These are phyloP conservation scores for Philaenus spumarius DNA, from an alignment of 1,140 invertebrate genomes.

Conservation along the genomic window DNA sequence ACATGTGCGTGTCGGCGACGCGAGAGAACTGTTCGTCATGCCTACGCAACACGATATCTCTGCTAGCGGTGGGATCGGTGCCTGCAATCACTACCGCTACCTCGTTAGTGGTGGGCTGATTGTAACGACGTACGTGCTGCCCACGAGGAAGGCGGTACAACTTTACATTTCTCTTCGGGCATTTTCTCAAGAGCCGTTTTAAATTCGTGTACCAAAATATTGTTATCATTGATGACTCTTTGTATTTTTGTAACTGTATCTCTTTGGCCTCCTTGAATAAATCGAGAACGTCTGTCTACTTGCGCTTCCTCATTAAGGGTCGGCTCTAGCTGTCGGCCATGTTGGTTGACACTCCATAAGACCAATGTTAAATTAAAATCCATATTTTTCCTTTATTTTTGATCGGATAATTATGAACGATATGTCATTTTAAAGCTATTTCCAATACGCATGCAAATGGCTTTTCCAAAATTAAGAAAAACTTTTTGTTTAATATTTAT, in stretches of 20 bases:
- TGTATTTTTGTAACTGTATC: slow-evolving; percentile 23
- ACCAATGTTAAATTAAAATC: no score
- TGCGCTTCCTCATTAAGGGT: no score
- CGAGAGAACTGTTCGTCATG: slow-evolving; percentile 21
- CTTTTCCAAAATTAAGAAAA: no score
- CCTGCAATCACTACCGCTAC: slow-evolving; percentile 32
- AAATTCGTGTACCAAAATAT: slow-evolving; percentile 28
- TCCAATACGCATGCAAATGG: no score
- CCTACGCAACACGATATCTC: slow-evolving; percentile 30
- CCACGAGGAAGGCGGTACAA: slow-evolving; percentile 31
- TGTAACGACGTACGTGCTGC: slow-evolving; percentile 31
- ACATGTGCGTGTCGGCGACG: slow-evolving; percentile 31
- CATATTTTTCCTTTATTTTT: no score
- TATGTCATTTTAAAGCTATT: no score
- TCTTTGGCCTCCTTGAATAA: slow-evolving; percentile 1
- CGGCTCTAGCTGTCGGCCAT: no score
- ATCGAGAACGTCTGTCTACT: slow-evolving; percentile 13
- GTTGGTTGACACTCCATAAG: no score
- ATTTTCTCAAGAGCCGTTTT: slow-evolving; percentile 30
- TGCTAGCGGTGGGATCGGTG: slow-evolving; percentile 24
- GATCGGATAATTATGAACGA: no score
- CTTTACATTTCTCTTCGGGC: slow-evolving; percentile 15
- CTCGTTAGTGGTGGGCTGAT: slow-evolving; percentile 29
- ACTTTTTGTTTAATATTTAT: no score
- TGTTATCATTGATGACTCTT: slow-evolving; percentile 29